Conservation (phyloP, 2,113 vertebrate genomes). For the Nettapus auritus region DNA sequence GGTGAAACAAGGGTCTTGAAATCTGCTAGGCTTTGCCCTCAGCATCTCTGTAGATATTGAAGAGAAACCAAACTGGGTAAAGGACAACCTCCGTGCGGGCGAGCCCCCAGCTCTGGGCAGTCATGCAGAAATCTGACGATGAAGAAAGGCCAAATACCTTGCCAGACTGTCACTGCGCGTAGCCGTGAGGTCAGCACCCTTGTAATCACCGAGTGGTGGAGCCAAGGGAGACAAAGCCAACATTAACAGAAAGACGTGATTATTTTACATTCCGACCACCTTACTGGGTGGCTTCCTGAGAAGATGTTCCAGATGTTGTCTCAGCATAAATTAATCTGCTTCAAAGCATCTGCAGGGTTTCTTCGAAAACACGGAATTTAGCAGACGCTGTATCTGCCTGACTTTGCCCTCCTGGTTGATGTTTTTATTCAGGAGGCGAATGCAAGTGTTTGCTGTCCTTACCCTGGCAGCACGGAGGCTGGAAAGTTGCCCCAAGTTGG, state of each 20-base stretch:
- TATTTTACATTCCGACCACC: conserved; percentile 54
- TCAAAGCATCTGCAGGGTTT: conserved; percentile 40
- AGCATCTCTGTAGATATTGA: neutral
- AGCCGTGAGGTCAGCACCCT: conserved; percentile 27
- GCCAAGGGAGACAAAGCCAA: conserved; percentile 11
- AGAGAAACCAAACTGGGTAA: neutral
- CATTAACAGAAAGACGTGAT: conserved; percentile 43
- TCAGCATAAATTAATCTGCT: conserved; percentile 57
- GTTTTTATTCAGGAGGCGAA: neutral
- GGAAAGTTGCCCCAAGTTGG: neutral
- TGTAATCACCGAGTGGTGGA: conserved; percentile 8
- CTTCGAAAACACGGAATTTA: conserved; percentile 16
- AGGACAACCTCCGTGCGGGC: neutral
- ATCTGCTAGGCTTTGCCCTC: neutral
- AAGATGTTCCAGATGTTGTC: conserved; percentile 69
- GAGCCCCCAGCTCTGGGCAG: neutral
- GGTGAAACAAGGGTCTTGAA: neutral
- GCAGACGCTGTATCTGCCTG: neutral
- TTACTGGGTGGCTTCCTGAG: conserved; percentile 63
- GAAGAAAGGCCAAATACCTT: neutral
- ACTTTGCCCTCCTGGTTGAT: neutral
- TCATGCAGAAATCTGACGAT: neutral
- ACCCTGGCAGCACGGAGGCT: neutral
- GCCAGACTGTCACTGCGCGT: neutral
- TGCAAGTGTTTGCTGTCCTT: neutral